These are phyloP conservation scores for Ataeniobius toweri DNA, from an alignment of 2,797 vertebrate species.

Conservation along the genomic window DNA sequence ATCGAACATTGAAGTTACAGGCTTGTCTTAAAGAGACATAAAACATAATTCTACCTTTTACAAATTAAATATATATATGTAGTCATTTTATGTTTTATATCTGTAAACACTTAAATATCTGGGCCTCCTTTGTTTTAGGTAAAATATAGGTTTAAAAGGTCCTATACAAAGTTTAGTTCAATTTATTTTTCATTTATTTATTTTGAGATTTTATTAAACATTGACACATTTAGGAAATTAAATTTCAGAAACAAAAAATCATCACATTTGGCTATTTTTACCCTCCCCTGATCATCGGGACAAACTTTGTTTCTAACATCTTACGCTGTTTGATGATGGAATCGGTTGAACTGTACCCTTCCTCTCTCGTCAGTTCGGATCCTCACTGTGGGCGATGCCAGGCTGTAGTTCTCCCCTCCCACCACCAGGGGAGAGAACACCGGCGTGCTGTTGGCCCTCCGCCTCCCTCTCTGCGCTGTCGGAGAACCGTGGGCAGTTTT, in stretches of 20 bases:
- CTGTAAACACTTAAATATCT: background rate
- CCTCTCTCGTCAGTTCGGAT: slow-evolving; percentile 62
- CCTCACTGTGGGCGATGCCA: slow-evolving; percentile 71
- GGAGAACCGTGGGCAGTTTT: slow-evolving; percentile 33
- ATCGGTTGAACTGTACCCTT: slow-evolving; percentile 61
- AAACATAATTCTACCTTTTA: too few species aligned
- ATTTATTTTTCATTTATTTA: background rate
- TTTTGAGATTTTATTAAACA: background rate
- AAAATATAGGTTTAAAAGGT: too few species aligned
- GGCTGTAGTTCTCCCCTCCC: slow-evolving; percentile 79
- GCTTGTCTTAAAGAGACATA: too few species aligned
- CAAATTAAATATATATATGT: too few species aligned
- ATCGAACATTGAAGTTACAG: background rate
- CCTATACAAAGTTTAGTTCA: background rate
- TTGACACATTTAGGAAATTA: too few species aligned
- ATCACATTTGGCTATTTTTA: background rate
- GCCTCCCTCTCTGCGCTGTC: slow-evolving; percentile 63
- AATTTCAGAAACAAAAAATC: too few species aligned
- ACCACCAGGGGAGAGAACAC: slow-evolving; percentile 76
- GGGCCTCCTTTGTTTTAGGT: background rate
- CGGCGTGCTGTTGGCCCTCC: slow-evolving; percentile 71
- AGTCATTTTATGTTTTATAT: background rate
- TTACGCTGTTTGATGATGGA: slow-evolving; percentile 70
- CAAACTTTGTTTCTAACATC: background rate
- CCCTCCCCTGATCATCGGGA: background rate